These are phyloP conservation scores for Pocillopora damicornis DNA, from an alignment of 64 coral and sea anemone genomes.

Conservation along the genomic window DNA sequence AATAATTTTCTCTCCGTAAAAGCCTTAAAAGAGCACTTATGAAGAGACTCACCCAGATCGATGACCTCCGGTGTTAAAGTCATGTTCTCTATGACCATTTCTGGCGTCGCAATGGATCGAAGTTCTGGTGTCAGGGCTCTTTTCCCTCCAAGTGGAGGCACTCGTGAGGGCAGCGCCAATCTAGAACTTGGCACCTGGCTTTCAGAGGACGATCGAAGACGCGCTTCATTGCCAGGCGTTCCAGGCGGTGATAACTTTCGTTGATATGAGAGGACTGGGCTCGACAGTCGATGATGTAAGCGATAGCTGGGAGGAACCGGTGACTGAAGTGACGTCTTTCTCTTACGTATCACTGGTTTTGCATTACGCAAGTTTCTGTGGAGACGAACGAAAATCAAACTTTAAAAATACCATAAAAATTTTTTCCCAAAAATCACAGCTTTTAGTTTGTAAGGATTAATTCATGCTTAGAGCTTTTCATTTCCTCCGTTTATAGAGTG, in stretches of 20 bases:
- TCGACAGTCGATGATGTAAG: slow-evolving; percentile 17
- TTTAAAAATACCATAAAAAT: neutral
- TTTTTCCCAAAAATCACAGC: too few species aligned
- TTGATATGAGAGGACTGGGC: slow-evolving; percentile 32
- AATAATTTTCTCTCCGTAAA: neutral
- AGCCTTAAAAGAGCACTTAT: neutral
- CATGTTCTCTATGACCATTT: neutral
- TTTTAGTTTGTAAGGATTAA: too few species aligned
- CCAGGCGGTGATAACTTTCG: slow-evolving; percentile 22
- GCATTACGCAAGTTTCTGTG: neutral
- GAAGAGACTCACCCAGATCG: neutral
- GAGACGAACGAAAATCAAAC: neutral
- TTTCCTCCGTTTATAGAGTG: too few species aligned
- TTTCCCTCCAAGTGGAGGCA: neutral
- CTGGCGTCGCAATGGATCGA: neutral
- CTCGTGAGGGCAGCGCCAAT: slow-evolving; percentile 1
- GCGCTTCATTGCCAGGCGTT: slow-evolving; percentile 8
- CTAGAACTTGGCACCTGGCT: neutral
- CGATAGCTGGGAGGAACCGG: neutral
- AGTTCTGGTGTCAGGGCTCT: slow-evolving; percentile 11
- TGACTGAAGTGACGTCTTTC: neutral
- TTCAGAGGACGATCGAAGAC: neutral
- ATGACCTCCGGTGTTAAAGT: neutral
- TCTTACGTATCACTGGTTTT: neutral
- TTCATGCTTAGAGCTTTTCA: too few species aligned